phyloP scores from a whole-genome alignment of 2,888 invertebrate species.

The Drosophila tripunctata region DNA sequence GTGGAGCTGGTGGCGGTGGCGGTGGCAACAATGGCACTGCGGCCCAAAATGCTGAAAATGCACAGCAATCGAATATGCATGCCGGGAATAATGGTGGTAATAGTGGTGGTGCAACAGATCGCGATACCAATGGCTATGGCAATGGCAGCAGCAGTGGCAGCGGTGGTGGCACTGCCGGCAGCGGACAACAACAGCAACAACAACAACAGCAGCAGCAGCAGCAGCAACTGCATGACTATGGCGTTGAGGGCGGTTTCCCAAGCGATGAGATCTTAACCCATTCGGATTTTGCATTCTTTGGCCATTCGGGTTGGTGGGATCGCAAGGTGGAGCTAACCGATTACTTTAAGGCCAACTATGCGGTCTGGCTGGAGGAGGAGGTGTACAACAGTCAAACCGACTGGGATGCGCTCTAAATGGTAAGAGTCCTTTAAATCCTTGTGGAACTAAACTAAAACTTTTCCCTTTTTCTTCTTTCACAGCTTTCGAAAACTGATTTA shows the following conservation, averaged over 20 bases:
- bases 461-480: not conserved
- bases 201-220: no score
- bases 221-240: slow-evolving; percentile 78
- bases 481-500: slow-evolving; percentile 23
- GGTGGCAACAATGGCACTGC: slow-evolving; percentile 81
- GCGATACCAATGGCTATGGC: slow-evolving; percentile 68
- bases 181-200: slow-evolving; percentile 68
- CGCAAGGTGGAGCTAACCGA: slow-evolving; percentile 90
- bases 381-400: slow-evolving; percentile 94
- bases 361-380: slow-evolving; percentile 97
- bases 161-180: slow-evolving; percentile 42
- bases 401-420: slow-evolving; percentile 87
- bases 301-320: slow-evolving; percentile 84
- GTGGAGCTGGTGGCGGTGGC: slow-evolving; percentile 72
- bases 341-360: slow-evolving; percentile 96
- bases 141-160: slow-evolving; percentile 47
- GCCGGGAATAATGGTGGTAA: slow-evolving; percentile 65
- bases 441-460: not conserved
- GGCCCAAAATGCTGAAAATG: slow-evolving; percentile 73
- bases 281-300: slow-evolving; percentile 83
- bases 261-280: slow-evolving; percentile 83
- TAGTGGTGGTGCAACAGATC: slow-evolving; percentile 57
- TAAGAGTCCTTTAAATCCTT: not conserved
- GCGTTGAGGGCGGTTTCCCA: slow-evolving; percentile 82
- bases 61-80: slow-evolving; percentile 78